A percentile compares a stretch with the other conserved stretches of the same genome.
phyloP scores from a whole-genome alignment of 1,140 invertebrate species.

The Penaeus japonicus region DNA sequence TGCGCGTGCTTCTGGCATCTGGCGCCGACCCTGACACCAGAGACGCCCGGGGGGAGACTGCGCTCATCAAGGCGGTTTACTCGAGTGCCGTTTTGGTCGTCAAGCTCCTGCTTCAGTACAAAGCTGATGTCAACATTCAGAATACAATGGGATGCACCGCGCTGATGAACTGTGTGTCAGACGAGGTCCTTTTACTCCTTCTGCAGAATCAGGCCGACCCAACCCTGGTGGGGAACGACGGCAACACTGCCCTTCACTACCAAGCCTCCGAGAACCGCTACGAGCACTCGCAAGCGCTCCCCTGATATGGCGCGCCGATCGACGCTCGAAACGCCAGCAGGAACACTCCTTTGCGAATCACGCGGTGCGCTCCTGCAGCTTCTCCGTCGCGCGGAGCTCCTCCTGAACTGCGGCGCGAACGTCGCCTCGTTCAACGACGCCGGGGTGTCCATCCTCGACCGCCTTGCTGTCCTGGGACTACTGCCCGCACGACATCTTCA shows the following conservation, averaged over 20 bases:
- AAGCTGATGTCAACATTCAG: slow-evolving; percentile 31
- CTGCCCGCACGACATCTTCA: slow-evolving; percentile 55
- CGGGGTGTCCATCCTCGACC: slow-evolving; percentile 40
- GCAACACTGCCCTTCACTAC: slow-evolving; percentile 54
- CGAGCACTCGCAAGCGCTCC: slow-evolving; percentile 18
- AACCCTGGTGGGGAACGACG: slow-evolving; percentile 35
- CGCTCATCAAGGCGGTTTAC: slow-evolving; percentile 54
- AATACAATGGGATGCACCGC: slow-evolving; percentile 31
- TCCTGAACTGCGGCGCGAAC: slow-evolving; percentile 37
- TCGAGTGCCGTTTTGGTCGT: slow-evolving; percentile 37
- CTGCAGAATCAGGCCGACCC: slow-evolving; percentile 35
- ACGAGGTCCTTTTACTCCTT: slow-evolving; percentile 20
- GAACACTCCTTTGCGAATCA: slow-evolving; percentile 51
- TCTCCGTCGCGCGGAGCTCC: background rate
- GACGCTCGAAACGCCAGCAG: slow-evolving; percentile 33
- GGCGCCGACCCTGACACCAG: slow-evolving; percentile 37
- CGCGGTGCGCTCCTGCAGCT: slow-evolving; percentile 34
- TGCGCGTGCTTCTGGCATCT: slow-evolving; percentile 36
- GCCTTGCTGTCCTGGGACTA: slow-evolving; percentile 54
- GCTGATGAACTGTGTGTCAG: slow-evolving; percentile 45
- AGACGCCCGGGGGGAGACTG: slow-evolving; percentile 49
- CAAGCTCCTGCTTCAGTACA: slow-evolving; percentile 18
- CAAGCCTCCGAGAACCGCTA: slow-evolving; percentile 29
- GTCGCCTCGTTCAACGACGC: slow-evolving; percentile 9
- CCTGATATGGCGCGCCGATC: slow-evolving; percentile 37